Evolutionary conservation across 2,113 vertebrate genomes (phyloP).

Genomic region (Microcebus tavaratra): DNA sequence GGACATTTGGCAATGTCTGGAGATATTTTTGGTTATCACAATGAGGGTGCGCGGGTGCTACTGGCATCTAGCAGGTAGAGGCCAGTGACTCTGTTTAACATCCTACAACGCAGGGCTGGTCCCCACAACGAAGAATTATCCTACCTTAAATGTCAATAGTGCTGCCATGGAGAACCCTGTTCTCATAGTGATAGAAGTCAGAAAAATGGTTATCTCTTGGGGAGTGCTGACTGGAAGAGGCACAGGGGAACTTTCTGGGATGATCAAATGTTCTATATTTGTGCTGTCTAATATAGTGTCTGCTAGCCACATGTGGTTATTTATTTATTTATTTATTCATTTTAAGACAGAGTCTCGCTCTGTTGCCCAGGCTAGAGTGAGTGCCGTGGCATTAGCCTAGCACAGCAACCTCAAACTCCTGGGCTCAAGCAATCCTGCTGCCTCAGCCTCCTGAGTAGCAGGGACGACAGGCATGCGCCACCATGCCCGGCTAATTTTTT

Average conservation of each 20-base stretch:
- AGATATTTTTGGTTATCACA: neutral
- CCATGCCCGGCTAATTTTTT: too few relatives aligned
- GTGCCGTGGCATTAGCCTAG: too few relatives aligned
- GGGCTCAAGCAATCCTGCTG: too few relatives aligned
- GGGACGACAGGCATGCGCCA: too few relatives aligned
- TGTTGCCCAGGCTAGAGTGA: too few relatives aligned
- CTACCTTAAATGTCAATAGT: neutral
- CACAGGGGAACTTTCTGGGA: conserved; percentile 46
- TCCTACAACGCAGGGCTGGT: accelerated
- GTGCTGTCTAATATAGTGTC: neutral
- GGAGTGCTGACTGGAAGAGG: neutral
- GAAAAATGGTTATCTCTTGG: conserved; percentile 9
- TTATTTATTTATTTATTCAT: neutral
- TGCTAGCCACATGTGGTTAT: neutral
- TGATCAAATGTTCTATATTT: neutral
- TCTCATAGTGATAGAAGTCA: neutral
- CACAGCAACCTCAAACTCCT: too few relatives aligned
- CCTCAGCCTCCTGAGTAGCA: too few relatives aligned
- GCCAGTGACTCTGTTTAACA: neutral
- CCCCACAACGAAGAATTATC: neutral
- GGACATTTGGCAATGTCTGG: neutral
- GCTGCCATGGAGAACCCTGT: neutral
- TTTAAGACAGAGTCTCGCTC: too few relatives aligned
- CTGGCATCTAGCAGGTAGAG: neutral
- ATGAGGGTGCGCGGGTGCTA: neutral